A percentile compares a stretch with the other conserved stretches of the same genome.
Evolutionary conservation across 2,888 invertebrate genomes (phyloP).

Genomic region (Glaucopsyche alexis): DNA sequence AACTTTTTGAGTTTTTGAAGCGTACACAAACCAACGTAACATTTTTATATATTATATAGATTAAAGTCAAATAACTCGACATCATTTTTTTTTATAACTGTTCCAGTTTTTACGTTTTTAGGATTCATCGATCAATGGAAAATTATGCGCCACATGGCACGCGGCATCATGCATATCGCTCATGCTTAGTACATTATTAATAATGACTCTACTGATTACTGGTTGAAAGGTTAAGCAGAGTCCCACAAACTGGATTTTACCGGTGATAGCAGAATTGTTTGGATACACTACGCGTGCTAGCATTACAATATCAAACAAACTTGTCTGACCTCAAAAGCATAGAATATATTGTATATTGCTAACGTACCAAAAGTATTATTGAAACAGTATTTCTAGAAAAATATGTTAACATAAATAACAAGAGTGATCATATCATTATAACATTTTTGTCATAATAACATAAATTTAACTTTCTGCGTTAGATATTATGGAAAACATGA

Average conservation of each 20-base stretch:
- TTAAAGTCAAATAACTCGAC: too few relatives aligned
- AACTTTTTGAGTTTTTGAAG: too few relatives aligned
- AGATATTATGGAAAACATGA: too few relatives aligned
- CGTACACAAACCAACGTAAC: too few relatives aligned
- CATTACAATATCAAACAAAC: neutral
- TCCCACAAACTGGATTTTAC: conserved; percentile 8
- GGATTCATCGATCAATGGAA: neutral
- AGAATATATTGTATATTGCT: too few relatives aligned
- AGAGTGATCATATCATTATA: neutral
- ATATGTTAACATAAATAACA: neutral
- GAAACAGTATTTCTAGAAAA: neutral
- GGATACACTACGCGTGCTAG: neutral
- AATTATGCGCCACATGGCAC: conserved; percentile 4
- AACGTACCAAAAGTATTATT: neutral
- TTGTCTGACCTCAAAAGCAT: neutral
- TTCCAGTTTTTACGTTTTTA: too few relatives aligned
- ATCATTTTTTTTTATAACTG: too few relatives aligned
- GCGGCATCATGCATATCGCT: neutral
- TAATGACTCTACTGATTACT: neutral
- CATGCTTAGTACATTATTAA: neutral
- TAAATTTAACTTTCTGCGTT: neutral
- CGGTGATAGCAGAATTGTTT: conserved; percentile 1
- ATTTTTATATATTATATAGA: too few relatives aligned
- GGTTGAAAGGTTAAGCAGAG: conserved; percentile 18
- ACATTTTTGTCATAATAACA: neutral